A percentile compares a stretch with the other conserved stretches of the same genome.
Evolutionary conservation across 2,113 vertebrate species (phyloP).

Genomic region (Muntiacus reevesi): DNA sequence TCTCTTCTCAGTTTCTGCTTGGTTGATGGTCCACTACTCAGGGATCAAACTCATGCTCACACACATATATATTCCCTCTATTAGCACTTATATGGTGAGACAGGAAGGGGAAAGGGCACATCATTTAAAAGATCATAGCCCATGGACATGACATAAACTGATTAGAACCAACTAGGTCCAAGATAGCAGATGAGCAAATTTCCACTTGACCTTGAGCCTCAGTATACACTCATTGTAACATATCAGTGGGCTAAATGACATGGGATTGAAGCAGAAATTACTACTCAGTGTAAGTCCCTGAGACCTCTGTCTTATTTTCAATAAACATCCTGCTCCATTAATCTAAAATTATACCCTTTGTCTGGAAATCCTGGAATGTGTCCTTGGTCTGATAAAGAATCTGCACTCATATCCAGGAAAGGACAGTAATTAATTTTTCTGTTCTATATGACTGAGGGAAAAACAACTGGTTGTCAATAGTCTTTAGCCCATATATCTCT

Average conservation of each 20-base stretch:
- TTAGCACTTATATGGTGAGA: neutral
- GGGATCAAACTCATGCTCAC: neutral
- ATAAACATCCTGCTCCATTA: neutral
- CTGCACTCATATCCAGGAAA: neutral
- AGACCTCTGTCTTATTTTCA: neutral
- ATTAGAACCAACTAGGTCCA: neutral
- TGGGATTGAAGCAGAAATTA: neutral
- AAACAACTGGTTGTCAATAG: neutral
- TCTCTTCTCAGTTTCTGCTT: neutral
- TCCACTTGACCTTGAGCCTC: neutral
- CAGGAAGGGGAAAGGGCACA: neutral
- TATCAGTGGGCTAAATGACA: neutral
- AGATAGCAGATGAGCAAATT: neutral
- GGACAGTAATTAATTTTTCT: neutral
- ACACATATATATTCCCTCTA: neutral
- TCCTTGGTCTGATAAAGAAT: neutral
- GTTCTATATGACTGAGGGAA: neutral
- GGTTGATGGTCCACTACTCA: neutral
- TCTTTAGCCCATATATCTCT: neutral
- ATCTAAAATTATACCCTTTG: neutral
- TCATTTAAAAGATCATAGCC: neutral
- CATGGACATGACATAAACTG: neutral
- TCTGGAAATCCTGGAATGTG: neutral
- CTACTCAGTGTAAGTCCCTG: neutral
- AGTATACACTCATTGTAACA: neutral